Evolutionary conservation across 2,888 invertebrate genomes (phyloP), one percentile per base, ranked within the genome.

Genomic region (Cheiracanthium punctorium): DNA sequence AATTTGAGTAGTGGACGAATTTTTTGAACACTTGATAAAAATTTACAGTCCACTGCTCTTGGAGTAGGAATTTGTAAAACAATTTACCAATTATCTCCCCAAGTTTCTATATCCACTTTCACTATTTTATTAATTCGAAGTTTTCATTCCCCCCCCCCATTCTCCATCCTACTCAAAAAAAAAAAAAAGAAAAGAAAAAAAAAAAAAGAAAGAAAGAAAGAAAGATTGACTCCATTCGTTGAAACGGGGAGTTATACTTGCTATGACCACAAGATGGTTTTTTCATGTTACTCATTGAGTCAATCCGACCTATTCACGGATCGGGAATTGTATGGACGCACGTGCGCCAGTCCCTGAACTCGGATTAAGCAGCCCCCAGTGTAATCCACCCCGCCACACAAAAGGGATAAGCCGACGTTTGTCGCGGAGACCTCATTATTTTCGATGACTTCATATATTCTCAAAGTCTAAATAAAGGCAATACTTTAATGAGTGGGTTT

Each of bases 351-450:
- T 5, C 58, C 58, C 24, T 58, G 58, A 58, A 24, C 58, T 24
- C 58, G 24, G 58, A 58, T 58, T 58, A 58, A 24, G 58, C 24
- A 20, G 24, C 24, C 58, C n/a, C 58, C 24, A 7, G 24, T 58
- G 58, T 58, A 58, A 58, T 58, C 58, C 58, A n/a, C 58, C 58
- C 58, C 58, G 24, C 58, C 58, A 17, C 58, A 58, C 58, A 58
- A 58, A 58, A 24, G n/a, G 58, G 58, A 58, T 58, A 58, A 58
- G 58, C 58, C 58, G 58, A 24, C 58, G 24, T 58, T 58, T 58
- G 58, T 58, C 58, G 58, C 58, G n/a, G n/a, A 24, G 24, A n/a
- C 58, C 58, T 58, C 58, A 58, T 58, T 58, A 58, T 58, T 58
- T 58, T 58, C 58, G 58, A 58, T 58, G 58, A 58, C 58, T 58